Conservation (phyloP, 2,113 vertebrate species). For the human (Homo sapiens) region DNA sequence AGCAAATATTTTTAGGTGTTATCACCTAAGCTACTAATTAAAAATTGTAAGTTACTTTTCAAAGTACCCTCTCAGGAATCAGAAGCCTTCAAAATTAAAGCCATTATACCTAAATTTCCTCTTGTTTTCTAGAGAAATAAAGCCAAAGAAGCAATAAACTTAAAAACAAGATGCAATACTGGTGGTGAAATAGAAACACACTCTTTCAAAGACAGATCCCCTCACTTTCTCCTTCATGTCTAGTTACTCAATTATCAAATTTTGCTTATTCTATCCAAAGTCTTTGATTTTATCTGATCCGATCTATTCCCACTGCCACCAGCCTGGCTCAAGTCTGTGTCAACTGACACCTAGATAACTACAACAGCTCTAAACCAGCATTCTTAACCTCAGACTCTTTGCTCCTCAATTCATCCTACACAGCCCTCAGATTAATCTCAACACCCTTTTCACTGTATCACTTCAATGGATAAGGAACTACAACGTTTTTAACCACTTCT, state of each 20-base stretch:
- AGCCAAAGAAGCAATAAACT: not conserved
- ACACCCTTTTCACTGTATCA: not conserved
- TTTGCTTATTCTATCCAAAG: not conserved
- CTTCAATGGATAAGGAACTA: not conserved
- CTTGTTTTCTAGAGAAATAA: not conserved
- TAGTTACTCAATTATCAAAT: not conserved
- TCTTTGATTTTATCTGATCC: not conserved
- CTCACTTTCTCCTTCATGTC: not conserved
- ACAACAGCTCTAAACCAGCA: not conserved
- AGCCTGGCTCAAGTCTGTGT: not conserved
- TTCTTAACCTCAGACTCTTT: not conserved
- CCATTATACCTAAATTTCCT: not conserved
- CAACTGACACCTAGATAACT: not conserved
- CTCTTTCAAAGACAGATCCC: not conserved
- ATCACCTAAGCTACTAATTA: not conserved
- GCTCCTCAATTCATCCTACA: not conserved
- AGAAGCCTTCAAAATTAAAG: conserved; percentile 3
- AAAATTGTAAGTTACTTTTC: not conserved
- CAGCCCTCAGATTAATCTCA: not conserved
- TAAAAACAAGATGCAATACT: not conserved
- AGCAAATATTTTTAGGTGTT: not conserved
- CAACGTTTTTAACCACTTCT: not conserved
- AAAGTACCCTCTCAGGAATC: not conserved
- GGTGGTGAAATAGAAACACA: not conserved
- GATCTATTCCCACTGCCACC: not conserved